Base-by-base conservation (phyloP, 2,888 invertebrate genomes). In the Ditula angustiorana region DNA sequence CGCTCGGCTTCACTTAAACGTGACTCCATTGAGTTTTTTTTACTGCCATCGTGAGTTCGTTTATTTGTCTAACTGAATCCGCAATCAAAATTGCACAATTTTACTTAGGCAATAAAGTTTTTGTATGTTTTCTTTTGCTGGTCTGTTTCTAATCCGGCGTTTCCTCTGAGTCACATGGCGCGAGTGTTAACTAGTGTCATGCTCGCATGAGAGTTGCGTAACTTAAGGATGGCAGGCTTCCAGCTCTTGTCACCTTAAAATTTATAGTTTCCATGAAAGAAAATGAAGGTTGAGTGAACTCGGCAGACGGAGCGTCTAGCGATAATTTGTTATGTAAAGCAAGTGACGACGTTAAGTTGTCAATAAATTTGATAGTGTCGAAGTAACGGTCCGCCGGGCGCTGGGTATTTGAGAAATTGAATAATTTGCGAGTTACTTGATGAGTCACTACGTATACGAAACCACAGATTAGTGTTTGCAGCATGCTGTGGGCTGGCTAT, bases 21-120 rank as follows among this genome's bases (percentile, higher is more conserved):
- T 90, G 90, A 90, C 82, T 88, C 80, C 82, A 85, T 85, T 79
- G 70, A 79, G 74, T 86, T 86, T 87, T 86, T 87, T 88, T 86
- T 83, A 73, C 75, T 75, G 74, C 74, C 72, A 71, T 74, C 74
- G 69, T 74, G 75, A 82, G 80, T 78, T 81, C 74, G 78, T 80
- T 84, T 83, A 83, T 82, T 85, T 83, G 81, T 82, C 81, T 81
- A 83, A 85, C 78, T 72, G 71, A 79, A 79, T 78, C 83, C 70
- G 78, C 85, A 83, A 87, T 87, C 77, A 70, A 81, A 85, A 86
- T 87, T 86, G 79, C 81, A 78, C 81, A 86, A 87, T 84, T 84
- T 79, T 69, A 74, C 81, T 77, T 78, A 75, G 75, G 75, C 28
- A 44, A 59, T 30, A 24, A 76, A 79, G 75, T 83, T 85, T 86